phyloP scores from a whole-genome alignment of 2,113 vertebrate genomes.

The Calyptommatus sinebrachiatus region DNA sequence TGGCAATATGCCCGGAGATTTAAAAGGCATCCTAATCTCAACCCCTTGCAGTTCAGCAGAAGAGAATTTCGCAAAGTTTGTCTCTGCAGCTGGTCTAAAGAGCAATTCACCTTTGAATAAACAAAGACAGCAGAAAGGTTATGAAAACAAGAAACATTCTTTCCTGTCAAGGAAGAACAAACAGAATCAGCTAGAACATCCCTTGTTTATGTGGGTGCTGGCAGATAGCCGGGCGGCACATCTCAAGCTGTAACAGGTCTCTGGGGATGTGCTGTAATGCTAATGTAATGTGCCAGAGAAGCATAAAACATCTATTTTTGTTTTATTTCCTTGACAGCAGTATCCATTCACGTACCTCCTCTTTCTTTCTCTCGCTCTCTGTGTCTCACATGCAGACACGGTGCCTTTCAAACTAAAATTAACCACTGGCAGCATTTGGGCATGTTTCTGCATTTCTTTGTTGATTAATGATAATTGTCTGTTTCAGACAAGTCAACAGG shows the following conservation, averaged over 20 bases:
- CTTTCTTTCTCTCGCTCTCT: slow-evolving; percentile 6
- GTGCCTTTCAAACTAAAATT: slow-evolving; percentile 29
- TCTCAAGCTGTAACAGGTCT: not conserved
- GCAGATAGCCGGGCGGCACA: slow-evolving; percentile 10
- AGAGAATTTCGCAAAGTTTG: slow-evolving; percentile 37
- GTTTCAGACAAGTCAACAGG: not conserved
- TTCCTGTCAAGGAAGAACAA: slow-evolving; percentile 14
- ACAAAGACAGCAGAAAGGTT: not conserved
- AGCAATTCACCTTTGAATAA: slow-evolving; percentile 49
- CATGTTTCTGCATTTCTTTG: slow-evolving; percentile 35
- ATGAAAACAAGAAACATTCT: not conserved
- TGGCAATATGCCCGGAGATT: slow-evolving; percentile 12
- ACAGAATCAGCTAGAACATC: not conserved
- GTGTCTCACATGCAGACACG: slow-evolving; percentile 4
- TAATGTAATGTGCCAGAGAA: slow-evolving; percentile 32
- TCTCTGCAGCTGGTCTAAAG: slow-evolving; percentile 32
- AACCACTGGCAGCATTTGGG: slow-evolving; percentile 9
- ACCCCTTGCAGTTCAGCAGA: slow-evolving; percentile 26
- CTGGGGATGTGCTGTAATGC: slow-evolving; percentile 21
- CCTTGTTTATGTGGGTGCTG: slow-evolving; percentile 20
- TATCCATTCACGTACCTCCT: slow-evolving; percentile 5
- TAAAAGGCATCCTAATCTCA: slow-evolving; percentile 9
- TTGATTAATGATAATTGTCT: slow-evolving; percentile 28
- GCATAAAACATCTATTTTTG: slow-evolving; percentile 32
- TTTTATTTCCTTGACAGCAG: slow-evolving; percentile 41